Evolutionary conservation across 2,888 invertebrate genomes (phyloP), one percentile per base, ranked within the genome.

Genomic region (Andrena bicolor): DNA sequence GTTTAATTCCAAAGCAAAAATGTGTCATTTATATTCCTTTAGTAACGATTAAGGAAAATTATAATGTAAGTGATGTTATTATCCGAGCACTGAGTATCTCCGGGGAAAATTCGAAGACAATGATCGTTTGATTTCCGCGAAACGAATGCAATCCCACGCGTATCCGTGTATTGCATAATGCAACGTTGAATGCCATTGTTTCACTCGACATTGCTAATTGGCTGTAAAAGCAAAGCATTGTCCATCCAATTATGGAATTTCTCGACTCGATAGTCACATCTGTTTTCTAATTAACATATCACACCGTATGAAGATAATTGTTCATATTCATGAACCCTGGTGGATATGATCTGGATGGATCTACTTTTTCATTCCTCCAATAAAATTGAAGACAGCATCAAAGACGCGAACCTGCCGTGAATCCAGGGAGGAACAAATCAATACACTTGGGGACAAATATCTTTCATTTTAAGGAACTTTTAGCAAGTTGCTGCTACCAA

Each of bases 181-280:
- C 23, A 49, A 10, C 23, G n/a, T 65, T 48, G n/a, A 10, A 28
- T 65, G 28, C 28, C 6, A n/a, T 32, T 58, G 48, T 71, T 65
- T 48, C 20, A 26, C n/a, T 41, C 16, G 49, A 53, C 53, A 64
- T 13, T 26, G 30, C 48, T 74, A 78, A 78, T 78, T 73, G 73
- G 49, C 13, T 7, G 6, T 49, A 63, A 68, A 63, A 61, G 13
- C 63, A 48, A 60, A 28, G 6, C 32, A 32, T 64, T 71, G 64
- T 65, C 20, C 16, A 48, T 30, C 10, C n/a, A 48, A 56, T 56
- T 28, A 35, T 32, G 73, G 61, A 61, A 51, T 23, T 73, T 61
- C 56, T 26, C 23, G 8, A 28, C 35, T 23, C 16, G 26, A 53
- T 49, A 78, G 35, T 51, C 20, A 65, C 53, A 20, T 20, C 7